These are phyloP conservation scores for Camponotus vicinus DNA, from an alignment of 1,140 invertebrate species.

Conservation along the genomic window DNA sequence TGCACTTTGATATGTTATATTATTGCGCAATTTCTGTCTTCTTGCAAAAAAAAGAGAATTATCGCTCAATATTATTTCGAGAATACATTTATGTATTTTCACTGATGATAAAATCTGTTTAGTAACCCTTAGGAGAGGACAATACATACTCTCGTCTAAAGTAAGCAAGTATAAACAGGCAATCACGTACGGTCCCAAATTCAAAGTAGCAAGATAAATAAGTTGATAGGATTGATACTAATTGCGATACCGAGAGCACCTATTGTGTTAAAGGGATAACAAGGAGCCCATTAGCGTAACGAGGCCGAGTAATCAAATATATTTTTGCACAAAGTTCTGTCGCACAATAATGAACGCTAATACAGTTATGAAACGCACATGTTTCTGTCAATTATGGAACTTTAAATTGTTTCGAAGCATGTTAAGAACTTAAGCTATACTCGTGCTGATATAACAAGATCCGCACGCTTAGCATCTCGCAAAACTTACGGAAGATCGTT, in stretches of 20 bases:
- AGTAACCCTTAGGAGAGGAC: slow-evolving; percentile 17
- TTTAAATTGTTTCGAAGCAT: slow-evolving; percentile 46
- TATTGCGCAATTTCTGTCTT: slow-evolving; percentile 36
- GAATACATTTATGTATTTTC: slow-evolving; percentile 48
- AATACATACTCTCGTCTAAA: slow-evolving; percentile 3
- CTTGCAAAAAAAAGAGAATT: slow-evolving; percentile 32
- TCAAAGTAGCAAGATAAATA: slow-evolving; percentile 68
- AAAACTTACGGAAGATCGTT: slow-evolving; percentile 2
- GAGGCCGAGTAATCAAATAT: slow-evolving; percentile 54
- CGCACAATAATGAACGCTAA: slow-evolving; percentile 64
- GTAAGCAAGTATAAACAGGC: slow-evolving; percentile 52
- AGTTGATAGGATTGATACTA: slow-evolving; percentile 63
- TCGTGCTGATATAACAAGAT: slow-evolving; percentile 44
- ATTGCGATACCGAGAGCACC: slow-evolving; percentile 63
- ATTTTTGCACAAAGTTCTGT: slow-evolving; percentile 63
- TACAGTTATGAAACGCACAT: slow-evolving; percentile 54
- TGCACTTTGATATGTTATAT: slow-evolving; percentile 28
- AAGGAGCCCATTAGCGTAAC: slow-evolving; percentile 56
- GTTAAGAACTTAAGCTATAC: slow-evolving; percentile 17
- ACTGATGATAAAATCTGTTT: slow-evolving; percentile 34
- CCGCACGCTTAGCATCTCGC: neutral
- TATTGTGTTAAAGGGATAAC: slow-evolving; percentile 66
- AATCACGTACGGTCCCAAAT: slow-evolving; percentile 54
- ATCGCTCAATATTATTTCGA: slow-evolving; percentile 51
- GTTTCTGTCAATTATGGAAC: slow-evolving; percentile 56